These are phyloP conservation scores for Tenualosa thibaudeaui DNA, from an alignment of 2,797 vertebrate species.

Conservation along the genomic window DNA sequence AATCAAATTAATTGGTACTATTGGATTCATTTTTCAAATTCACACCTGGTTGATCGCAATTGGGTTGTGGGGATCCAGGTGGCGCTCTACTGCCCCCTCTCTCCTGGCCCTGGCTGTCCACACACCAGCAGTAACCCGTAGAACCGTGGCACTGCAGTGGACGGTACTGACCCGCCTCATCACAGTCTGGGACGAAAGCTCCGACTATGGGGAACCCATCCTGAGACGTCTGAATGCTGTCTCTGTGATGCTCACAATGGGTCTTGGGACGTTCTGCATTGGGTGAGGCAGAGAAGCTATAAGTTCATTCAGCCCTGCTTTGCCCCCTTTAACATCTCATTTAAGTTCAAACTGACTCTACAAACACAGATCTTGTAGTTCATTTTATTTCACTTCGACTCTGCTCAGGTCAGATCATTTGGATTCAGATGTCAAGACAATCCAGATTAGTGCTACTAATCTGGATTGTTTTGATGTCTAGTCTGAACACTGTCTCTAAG, in stretches of 20 bases:
- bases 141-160: conserved; percentile 75
- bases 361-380: too few relatives aligned
- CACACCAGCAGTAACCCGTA: conserved; percentile 80
- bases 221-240: conserved; percentile 27
- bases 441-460: too few relatives aligned
- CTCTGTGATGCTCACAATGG: conserved; percentile 58
- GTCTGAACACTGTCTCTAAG: conserved; percentile 46
- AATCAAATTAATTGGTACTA: too few relatives aligned
- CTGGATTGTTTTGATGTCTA: too few relatives aligned
- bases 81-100: conserved; percentile 63
- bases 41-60: conserved; percentile 70
- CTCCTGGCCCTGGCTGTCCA: conserved; percentile 69
- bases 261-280: conserved; percentile 38
- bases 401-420: too few relatives aligned
- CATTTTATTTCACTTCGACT: too few relatives aligned
- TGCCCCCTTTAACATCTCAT: too few relatives aligned
- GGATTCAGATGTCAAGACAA: too few relatives aligned
- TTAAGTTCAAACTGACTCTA: too few relatives aligned
- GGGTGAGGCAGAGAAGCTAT: too few relatives aligned
- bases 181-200: conserved; percentile 58
- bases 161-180: conserved; percentile 66
- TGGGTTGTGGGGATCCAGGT: conserved; percentile 50
- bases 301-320: too few relatives aligned
- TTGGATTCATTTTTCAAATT: not conserved
- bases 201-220: conserved; percentile 23